Conservation (phyloP, 2,113 vertebrate species). For the Sylvia atricapilla region DNA sequence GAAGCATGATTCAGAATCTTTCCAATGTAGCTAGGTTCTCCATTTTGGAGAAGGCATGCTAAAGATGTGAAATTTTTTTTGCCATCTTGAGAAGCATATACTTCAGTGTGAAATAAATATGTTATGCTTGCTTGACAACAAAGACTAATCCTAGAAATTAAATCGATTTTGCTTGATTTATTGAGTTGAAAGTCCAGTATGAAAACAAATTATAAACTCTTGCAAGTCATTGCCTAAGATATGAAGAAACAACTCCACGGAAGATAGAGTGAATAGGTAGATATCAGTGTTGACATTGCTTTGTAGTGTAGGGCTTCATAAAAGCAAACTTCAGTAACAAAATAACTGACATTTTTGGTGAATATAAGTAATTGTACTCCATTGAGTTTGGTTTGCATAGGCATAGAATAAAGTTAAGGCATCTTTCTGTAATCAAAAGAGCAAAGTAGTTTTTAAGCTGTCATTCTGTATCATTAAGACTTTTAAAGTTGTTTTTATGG, state of each 20-base stretch:
- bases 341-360: neutral
- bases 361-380: neutral
- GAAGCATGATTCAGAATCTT: slow-evolving; percentile 8
- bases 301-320: neutral
- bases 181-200: neutral
- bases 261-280: neutral
- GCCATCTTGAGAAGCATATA: neutral
- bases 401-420: neutral
- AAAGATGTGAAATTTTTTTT: neutral
- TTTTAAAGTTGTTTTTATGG: neutral
- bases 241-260: neutral
- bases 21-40: neutral
- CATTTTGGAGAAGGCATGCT: slow-evolving; percentile 17
- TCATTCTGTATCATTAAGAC: neutral
- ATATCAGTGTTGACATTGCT: neutral
- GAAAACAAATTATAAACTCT: neutral
- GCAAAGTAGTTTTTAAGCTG: neutral
- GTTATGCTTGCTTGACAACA: neutral
- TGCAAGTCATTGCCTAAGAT: slow-evolving; percentile 7
- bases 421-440: neutral
- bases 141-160: neutral
- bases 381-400: neutral
- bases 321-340: neutral
- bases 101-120: neutral
- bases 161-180: neutral